A percentile compares a stretch with the other conserved stretches of the same genome.
These are phyloP conservation scores for Scaptomyza polygonia DNA, from an alignment of 2,888 invertebrate species.

Conservation along the genomic window DNA sequence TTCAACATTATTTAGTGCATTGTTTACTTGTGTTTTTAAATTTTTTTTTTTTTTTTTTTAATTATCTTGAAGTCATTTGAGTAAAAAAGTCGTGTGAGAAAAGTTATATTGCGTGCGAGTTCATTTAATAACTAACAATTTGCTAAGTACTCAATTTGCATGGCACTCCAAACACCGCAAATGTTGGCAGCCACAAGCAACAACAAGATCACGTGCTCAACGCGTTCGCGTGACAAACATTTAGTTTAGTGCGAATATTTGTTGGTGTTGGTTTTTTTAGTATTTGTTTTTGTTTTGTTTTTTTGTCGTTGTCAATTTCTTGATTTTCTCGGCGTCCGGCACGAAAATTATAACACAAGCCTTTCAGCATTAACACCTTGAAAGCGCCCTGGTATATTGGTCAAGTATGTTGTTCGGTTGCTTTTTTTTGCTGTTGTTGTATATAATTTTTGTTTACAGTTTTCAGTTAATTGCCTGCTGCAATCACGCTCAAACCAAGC, in stretches of 20 bases:
- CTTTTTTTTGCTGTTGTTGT: slow-evolving; percentile 4
- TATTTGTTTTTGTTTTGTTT: not conserved
- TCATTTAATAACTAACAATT: slow-evolving; percentile 65
- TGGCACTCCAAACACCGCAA: slow-evolving; percentile 38
- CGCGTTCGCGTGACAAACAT: slow-evolving; percentile 54
- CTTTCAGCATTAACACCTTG: slow-evolving; percentile 64
- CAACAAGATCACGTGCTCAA: slow-evolving; percentile 36
- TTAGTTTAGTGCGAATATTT: slow-evolving; percentile 22
- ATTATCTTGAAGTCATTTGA: not conserved
- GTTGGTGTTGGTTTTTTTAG: slow-evolving; percentile 3
- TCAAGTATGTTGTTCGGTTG: slow-evolving; percentile 33
- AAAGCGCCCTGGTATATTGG: slow-evolving; percentile 38
- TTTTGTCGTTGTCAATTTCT: slow-evolving; percentile 35
- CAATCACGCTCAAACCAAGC: slow-evolving; percentile 8
- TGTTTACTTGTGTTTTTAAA: not conserved
- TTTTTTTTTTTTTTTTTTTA: not conserved
- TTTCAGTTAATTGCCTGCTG: not conserved
- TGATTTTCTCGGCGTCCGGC: slow-evolving; percentile 14
- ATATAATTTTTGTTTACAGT: not conserved
- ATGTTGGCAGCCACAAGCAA: slow-evolving; percentile 16
- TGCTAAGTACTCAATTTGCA: slow-evolving; percentile 71
- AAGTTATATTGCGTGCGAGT: slow-evolving; percentile 38
- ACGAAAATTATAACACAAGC: slow-evolving; percentile 30
- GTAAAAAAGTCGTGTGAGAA: slow-evolving; percentile 5
- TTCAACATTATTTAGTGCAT: not conserved